These are phyloP conservation scores for Gasterosteus nipponicus DNA, from an alignment of 2,113 vertebrate genomes.

Conservation along the genomic window DNA sequence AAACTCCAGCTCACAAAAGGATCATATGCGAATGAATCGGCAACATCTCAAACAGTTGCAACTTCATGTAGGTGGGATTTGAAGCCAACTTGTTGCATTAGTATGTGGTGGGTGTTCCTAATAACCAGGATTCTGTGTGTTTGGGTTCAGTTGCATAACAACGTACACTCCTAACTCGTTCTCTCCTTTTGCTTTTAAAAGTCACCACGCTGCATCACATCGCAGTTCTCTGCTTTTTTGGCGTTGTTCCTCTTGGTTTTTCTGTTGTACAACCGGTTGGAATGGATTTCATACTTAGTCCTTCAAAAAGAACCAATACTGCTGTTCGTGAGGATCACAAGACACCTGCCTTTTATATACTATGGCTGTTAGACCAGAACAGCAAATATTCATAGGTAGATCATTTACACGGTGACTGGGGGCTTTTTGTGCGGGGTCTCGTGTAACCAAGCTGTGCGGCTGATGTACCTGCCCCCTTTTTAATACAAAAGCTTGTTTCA, in stretches of 20 bases:
- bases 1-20: neutral
- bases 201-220: neutral
- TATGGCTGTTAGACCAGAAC: neutral
- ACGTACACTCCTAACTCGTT: neutral
- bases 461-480: conserved; percentile 47
- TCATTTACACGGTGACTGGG: conserved; percentile 17
- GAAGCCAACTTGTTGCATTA: neutral
- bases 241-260: neutral
- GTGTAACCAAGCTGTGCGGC: conserved; percentile 39
- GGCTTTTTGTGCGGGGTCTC: conserved; percentile 31
- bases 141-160: conserved; percentile 14
- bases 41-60: neutral
- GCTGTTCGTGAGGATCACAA: neutral
- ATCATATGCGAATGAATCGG: neutral
- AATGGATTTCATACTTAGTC: neutral
- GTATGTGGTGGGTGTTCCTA: neutral
- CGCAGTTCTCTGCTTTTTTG: neutral
- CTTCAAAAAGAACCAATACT: neutral
- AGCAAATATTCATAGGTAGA: conserved; percentile 32
- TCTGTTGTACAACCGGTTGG: neutral
- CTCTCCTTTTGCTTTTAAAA: neutral
- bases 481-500: conserved; percentile 64
- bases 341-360: neutral
- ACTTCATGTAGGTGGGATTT: neutral
- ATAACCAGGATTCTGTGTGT: neutral